Evolutionary conservation across 2,797 vertebrate genomes (phyloP), one percentile per base, ranked within the genome.

Genomic region (Clamator glandarius): DNA sequence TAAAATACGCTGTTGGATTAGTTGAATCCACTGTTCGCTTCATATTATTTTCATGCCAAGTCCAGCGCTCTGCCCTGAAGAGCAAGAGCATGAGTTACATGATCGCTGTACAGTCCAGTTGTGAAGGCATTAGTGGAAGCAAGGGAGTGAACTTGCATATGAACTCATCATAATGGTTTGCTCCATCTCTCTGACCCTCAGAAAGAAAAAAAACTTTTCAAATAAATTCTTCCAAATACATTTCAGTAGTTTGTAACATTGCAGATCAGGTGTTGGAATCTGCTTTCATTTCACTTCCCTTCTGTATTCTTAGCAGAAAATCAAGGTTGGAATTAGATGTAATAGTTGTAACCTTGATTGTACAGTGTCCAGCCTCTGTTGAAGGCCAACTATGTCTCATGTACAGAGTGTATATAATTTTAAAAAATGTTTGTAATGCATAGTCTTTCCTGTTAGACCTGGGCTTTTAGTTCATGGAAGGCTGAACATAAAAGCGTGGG

Each of bases 401-500:
- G 17, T 5, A 15, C 42, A 12, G 44, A 4, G 13, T 11, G 11
- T 36, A 5, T 21, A 1, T 31, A 8, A 12, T 42, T 50, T 17
- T 6, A 1, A 20, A 23, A 1, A 2, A 39, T 33, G 21, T 54
- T 3, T 35, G n/a, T 35, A 63, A 13, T 21, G 20, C 18, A 16
- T 2, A 1, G 12, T 19, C 29, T 58, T 23, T 46, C 17, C 7
- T 46, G 5, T 33, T 41, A 24, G 24, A 35, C 31, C 2, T 61
- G 33, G 42, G 29, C 19, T 42, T 68, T 62, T 31, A 4, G 24
- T 33, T 57, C 13, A 4, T 0, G 1, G 29, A 51, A 26, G 54
- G 11, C 9, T 10, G 35, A 7, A 2, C 24, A 19, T 4, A 1
- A 12, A 25, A 1, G 1, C 46, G 39, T 21, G 8, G 59, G 52